Base-by-base conservation (phyloP, 2,797 vertebrate genomes). In the Enteromius afrohamiltoni region DNA sequence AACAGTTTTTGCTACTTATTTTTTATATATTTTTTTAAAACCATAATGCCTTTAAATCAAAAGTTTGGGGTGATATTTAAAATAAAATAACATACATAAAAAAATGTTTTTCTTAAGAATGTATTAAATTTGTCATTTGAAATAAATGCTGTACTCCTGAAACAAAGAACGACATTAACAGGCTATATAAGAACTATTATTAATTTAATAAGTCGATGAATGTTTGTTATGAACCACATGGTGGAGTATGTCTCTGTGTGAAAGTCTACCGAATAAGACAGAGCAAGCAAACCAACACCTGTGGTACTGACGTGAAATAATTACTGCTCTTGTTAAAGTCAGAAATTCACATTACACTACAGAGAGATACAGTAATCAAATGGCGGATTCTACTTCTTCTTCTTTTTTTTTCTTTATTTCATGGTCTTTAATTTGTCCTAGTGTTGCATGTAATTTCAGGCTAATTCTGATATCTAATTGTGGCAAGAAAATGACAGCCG, bases 211-310 rank as follows among this genome's bases (percentile, higher is more conserved):
- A 51, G 11, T 40, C 6, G 11, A 11, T n/a, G 6, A 10, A 21
- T 16, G 6, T 21, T 53, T 49, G 31, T 21, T 23, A 21, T 21
- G 2, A 16, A 47, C 79, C 79, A 49, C 55, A 23, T 4, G 69
- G 14, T 81, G 79, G 79, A 14, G 42, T 49, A 10, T 40, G 62
- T 71, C 19, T 68, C 64, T 55, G 26, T 55, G 23, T 37, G 21
- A 37, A 34, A 58, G 6, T 51, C 31, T 40, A 40, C 8, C 14
- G 14, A 42, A 42, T n/a, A 40, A 53, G 13, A 13, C 31, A 69
- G 8, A 53, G 19, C 8, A 55, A 42, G 11, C 26, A 34, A 34
- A 19, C 21, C 13, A 3, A 4, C 37, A 69, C 31, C n/a, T 79
- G 21, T 37, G 14, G 19, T 11, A 23, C 11, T 67, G 29, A n/a